Conservation (phyloP, 2,113 vertebrate genomes). For the Tenrec ecaudatus region DNA sequence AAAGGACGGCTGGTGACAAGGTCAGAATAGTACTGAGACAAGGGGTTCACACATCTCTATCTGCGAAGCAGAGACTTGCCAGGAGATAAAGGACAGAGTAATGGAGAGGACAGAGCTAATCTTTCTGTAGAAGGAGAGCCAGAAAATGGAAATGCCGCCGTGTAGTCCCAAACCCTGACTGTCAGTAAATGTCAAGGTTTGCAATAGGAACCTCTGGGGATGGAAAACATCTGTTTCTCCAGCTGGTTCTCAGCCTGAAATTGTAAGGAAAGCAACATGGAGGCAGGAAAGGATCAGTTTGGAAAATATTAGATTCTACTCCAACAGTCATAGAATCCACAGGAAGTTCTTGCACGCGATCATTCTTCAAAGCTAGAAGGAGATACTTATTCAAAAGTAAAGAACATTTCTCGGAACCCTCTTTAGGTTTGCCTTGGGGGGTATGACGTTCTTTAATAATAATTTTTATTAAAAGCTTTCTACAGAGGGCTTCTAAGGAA, state of each 20-base stretch:
- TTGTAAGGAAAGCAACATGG: constrained; percentile 17
- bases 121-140: neutral
- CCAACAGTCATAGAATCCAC: neutral
- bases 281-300: neutral
- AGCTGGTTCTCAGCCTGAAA: constrained; percentile 31
- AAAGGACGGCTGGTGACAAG: constrained; percentile 34
- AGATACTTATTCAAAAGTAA: constrained; percentile 7
- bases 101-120: neutral
- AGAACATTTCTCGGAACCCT: constrained; percentile 5
- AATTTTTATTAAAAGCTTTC: neutral
- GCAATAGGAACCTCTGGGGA: neutral
- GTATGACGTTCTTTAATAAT: neutral
- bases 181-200: neutral
- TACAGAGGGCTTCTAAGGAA: neutral
- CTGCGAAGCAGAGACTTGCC: neutral
- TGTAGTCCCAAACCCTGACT: neutral
- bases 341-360: constrained; percentile 9
- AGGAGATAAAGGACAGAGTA: neutral
- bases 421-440: neutral
- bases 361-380: constrained; percentile 3
- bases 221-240: neutral
- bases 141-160: neutral
- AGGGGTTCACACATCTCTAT: neutral
- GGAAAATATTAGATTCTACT: neutral
- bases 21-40: constrained; percentile 1